Percentiles rank a stretch among this genome's conserved stretches.
These are phyloP conservation scores for Solenopsis invicta DNA, from an alignment of 1,140 invertebrate species.

Conservation along the genomic window DNA sequence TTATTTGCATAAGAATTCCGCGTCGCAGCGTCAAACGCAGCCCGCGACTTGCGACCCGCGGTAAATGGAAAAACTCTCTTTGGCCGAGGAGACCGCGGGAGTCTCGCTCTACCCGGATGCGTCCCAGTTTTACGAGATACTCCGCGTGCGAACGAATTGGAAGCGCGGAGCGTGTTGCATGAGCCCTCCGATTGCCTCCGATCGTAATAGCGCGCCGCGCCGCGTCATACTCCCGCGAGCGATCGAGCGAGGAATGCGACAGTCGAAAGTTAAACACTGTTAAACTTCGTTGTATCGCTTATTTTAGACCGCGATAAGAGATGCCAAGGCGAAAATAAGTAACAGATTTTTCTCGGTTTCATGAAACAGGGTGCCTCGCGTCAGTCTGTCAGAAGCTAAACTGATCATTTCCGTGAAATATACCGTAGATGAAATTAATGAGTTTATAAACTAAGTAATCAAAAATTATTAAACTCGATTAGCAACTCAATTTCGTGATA, in stretches of 20 bases:
- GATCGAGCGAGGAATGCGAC: background rate
- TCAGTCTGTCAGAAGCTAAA: background rate
- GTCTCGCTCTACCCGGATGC: background rate
- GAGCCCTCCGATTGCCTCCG: background rate
- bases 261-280: background rate
- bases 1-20: constrained; percentile 72
- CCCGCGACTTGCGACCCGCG: background rate
- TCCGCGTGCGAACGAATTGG: background rate
- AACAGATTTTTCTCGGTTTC: background rate
- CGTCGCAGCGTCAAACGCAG: constrained; percentile 52
- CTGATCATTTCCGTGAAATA: background rate
- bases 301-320: background rate
- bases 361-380: background rate
- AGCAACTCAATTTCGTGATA: too few relatives aligned
- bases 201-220: background rate
- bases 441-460: background rate
- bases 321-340: constrained; percentile 15
- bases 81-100: too few relatives aligned
- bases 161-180: too few relatives aligned
- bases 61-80: constrained; percentile 17
- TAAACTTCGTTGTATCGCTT: background rate
- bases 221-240: background rate
- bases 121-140: background rate
- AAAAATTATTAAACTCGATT: too few relatives aligned
- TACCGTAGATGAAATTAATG: background rate